These are phyloP conservation scores for Ochotona princeps DNA, from an alignment of 2,113 vertebrate genomes.

Conservation along the genomic window DNA sequence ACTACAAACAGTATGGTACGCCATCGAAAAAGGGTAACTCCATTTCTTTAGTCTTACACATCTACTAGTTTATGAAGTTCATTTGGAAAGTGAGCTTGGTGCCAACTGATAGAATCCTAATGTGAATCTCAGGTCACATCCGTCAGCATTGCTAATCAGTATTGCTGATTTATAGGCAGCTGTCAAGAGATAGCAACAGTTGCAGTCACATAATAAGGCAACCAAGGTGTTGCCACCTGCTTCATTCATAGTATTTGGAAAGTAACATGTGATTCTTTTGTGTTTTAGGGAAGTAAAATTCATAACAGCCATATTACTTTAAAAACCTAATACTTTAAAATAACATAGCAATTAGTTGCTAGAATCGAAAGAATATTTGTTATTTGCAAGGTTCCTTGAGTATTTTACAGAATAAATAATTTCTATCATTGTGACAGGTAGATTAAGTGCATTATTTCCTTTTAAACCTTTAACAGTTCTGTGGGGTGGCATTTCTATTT, in stretches of 20 bases:
- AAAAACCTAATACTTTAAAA: constrained; percentile 6
- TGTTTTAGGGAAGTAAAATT: neutral
- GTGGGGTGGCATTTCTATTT: neutral
- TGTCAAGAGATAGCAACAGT: neutral
- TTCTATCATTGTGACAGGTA: neutral
- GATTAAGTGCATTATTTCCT: neutral
- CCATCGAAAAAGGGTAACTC: neutral
- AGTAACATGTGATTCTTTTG: neutral
- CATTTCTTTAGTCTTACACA: neutral
- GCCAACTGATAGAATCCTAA: neutral
- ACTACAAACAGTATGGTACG: neutral
- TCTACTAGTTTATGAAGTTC: neutral
- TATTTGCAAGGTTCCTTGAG: neutral
- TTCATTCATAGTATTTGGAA: neutral
- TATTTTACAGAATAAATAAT: neutral
- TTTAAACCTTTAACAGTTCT: neutral
- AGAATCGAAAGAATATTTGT: neutral
- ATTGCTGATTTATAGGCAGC: neutral
- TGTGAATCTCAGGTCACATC: neutral
- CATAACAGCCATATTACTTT: neutral
- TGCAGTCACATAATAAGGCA: neutral
- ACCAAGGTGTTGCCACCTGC: neutral
- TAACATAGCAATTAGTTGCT: neutral
- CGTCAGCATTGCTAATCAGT: neutral
- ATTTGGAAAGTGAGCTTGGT: neutral